Conservation (phyloP, 1,140 invertebrate species). For the Drosophila ambigua region DNA sequence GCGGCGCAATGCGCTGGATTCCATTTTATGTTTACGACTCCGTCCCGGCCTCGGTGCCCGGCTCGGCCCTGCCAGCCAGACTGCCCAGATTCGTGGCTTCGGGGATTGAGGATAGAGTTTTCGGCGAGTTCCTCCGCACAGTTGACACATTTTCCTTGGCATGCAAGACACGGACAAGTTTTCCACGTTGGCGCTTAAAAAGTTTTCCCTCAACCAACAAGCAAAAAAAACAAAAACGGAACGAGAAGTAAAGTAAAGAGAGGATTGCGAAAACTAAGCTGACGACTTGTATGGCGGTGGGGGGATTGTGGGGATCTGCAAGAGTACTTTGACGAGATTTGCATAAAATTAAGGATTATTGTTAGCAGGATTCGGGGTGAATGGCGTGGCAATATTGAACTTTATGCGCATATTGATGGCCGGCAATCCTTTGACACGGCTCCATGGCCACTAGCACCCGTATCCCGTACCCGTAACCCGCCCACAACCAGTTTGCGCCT, state of each 20-base stretch:
- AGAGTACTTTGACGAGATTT: slow-evolving; percentile 70
- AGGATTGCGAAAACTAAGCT: slow-evolving; percentile 69
- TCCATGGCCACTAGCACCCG: not conserved
- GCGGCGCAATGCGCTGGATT: slow-evolving; percentile 45
- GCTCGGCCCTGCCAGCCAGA: not conserved
- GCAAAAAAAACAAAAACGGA: slow-evolving; percentile 30
- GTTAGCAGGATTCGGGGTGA: slow-evolving; percentile 68
- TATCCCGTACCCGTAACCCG: not conserved
- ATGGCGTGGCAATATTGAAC: slow-evolving; percentile 75
- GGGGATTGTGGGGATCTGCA: slow-evolving; percentile 4
- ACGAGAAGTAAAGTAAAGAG: slow-evolving; percentile 13
- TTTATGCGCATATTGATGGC: slow-evolving; percentile 77
- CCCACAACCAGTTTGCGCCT: not conserved
- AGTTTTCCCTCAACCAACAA: slow-evolving; percentile 39
- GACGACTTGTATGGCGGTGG: slow-evolving; percentile 26
- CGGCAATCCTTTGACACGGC: slow-evolving; percentile 50
- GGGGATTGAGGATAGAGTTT: slow-evolving; percentile 33
- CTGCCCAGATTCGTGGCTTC: not conserved
- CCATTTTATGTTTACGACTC: slow-evolving; percentile 58
- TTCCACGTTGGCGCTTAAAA: slow-evolving; percentile 75
- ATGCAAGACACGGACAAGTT: slow-evolving; percentile 79
- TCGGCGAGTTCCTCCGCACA: slow-evolving; percentile 21
- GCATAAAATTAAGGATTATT: slow-evolving; percentile 81
- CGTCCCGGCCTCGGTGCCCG: slow-evolving; percentile 2
- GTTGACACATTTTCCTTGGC: slow-evolving; percentile 74